Evolutionary conservation across 1,140 invertebrate genomes (phyloP), one percentile per base, ranked within the genome.

Genomic region (Tetraneura akinire): DNA sequence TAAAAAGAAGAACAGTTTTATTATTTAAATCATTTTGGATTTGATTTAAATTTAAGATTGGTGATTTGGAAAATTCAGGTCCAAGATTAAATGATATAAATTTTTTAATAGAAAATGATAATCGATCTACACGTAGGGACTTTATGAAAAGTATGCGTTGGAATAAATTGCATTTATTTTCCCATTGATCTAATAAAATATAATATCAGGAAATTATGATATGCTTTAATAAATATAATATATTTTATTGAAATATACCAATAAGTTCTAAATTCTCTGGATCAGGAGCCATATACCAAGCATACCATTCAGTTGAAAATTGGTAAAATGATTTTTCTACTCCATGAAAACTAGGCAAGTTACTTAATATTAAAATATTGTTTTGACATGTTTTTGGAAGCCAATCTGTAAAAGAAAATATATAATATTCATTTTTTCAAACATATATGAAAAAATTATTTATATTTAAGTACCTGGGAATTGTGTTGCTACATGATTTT

Each of bases 191-290:
- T 73, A 53, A 18, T n/a, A 18, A 29, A 0, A n/a, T 4, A n/a
- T 32, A 73, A 18, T 53, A 53, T 14, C 21, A 55, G 0, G 4
- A 5, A 1, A 13, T 21, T 45, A 16, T 45, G 21, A 21, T 37
- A n/a, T 26, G 1, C 2, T 18, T 64, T 32, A 14, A 37, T 37
- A 4, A 37, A 4, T 37, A 8, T 37, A 37, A 37, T 37, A 37
- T 37, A 55, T 32, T 32, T 23, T 32, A 21, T 29, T 32, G n/a
- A 73, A 32, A 2, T 18, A 18, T 32, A 55, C 70, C 70, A 29
- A 73, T 13, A 1, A 73, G 70, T 73, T 53, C 3, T 32, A n/a
- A 10, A 73, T 73, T 73, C 53, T 73, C 70, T 13, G 70, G 70
- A 3, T 73, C 21, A 0, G 26, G 29, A 0, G 47, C 13, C 6